Base-by-base conservation (phyloP, 1,140 invertebrate species). In the Alviniconcha marisindica region DNA sequence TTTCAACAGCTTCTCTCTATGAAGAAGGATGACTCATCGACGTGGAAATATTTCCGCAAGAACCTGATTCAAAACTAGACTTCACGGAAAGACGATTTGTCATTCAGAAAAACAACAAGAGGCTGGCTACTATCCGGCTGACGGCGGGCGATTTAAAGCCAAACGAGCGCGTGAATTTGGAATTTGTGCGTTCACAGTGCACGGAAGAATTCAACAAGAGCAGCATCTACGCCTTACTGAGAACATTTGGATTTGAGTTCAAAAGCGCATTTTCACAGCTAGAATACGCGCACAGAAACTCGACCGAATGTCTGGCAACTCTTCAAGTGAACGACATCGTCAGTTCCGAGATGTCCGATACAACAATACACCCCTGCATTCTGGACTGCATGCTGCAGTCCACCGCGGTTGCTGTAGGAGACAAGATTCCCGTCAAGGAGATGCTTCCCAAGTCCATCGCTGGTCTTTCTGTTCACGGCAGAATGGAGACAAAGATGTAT, bases 311-410 rank as follows among this genome's bases (percentile, higher is more conserved):
- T 74, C 33, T 89, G 2, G 85, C 85, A 18, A 48, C 84, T 5
- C 81, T 89, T 24, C 48, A 44, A 28, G n/a, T 90, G 1, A 78
- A 85, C 28, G 84, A 88, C 1, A 18, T 33, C 5, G 66, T 90
- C 14, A 56, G 81, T 12, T 36, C 78, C 38, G 86, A 89, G 51
- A 82, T 86, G 24, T 44, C 81, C 12, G 54, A 28, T 7, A 90
- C 88, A 18, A 82, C 83, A 36, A 71, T 90, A 18, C 89, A 89
- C 74, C 89, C 88, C 33, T 83, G 86, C 21, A 79, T 89, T n/a
- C 81, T 89, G 3, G 88, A 88, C 84, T 87, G 84, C 21, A 82
- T 88, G 79, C 40, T 89, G 2, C 88, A 90, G 74, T 87, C 85
- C 14, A 81, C 83, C 3, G 24, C 77, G 0, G 18, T 84, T n/a